Evolutionary conservation across 2,888 invertebrate species (phyloP).

Genomic region (Drosophila yooni): DNA sequence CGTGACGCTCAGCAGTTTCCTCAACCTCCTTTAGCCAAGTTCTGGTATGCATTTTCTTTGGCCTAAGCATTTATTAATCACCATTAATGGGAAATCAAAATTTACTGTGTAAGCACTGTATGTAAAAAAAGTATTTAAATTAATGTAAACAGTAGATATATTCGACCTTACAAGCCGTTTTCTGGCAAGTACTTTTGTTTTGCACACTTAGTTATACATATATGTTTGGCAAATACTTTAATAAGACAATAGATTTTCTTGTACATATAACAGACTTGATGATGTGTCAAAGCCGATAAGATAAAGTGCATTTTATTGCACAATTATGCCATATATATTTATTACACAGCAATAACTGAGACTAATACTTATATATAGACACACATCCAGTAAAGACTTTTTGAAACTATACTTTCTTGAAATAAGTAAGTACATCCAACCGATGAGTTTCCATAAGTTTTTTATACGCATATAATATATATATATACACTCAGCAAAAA

Average conservation of each 20-base stretch:
- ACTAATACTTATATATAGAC: no score
- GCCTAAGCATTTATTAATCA: not conserved
- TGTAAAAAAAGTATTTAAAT: not conserved
- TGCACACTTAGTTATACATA: not conserved
- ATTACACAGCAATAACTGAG: no score
- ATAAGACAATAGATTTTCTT: not conserved
- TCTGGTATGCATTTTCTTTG: not conserved
- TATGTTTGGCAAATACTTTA: not conserved
- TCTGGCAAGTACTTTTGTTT: not conserved
- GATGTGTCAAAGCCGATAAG: not conserved
- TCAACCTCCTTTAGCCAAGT: not conserved
- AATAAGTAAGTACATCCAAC: no score
- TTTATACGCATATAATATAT: not conserved
- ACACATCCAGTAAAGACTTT: no score
- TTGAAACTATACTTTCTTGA: not conserved
- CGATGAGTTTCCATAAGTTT: not conserved
- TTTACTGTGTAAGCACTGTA: not conserved
- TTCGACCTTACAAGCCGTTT: not conserved
- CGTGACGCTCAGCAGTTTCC: constrained; percentile 1
- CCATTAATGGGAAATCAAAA: not conserved
- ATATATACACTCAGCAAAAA: no score
- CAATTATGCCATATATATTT: not conserved
- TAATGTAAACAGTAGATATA: not conserved
- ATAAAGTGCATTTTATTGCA: not conserved
- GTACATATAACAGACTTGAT: not conserved